Percentiles rank a stretch among this genome's conserved stretches.
phyloP scores from a whole-genome alignment of 2,797 vertebrate species.

The Denticeps clupeoides region DNA sequence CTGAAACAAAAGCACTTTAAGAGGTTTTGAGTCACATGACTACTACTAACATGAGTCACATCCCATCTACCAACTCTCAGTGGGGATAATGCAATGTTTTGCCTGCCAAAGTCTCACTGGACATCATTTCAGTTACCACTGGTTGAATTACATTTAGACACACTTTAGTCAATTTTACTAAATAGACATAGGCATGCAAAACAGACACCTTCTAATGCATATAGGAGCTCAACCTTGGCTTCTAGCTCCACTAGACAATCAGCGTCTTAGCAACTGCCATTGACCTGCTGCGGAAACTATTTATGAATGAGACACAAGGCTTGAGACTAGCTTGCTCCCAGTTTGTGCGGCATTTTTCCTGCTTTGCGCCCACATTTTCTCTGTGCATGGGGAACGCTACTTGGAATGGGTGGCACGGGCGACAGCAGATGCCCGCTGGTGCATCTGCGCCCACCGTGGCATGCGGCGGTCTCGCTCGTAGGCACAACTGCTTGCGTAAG shows the following conservation, averaged over 20 bases:
- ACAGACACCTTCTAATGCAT: slow-evolving; percentile 30
- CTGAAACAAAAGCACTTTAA: slow-evolving; percentile 11
- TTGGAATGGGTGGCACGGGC: slow-evolving; percentile 54
- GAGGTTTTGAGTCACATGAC: slow-evolving; percentile 13
- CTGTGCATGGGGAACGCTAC: slow-evolving; percentile 39
- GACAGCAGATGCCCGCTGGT: slow-evolving; percentile 44
- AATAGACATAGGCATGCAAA: slow-evolving; percentile 11
- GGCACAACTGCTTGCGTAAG: too few relatives aligned
- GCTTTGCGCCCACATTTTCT: slow-evolving; percentile 39
- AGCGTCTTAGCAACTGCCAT: slow-evolving; percentile 53
- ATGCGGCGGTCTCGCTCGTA: too few relatives aligned
- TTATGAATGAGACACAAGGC: slow-evolving; percentile 45
- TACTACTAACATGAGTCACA: slow-evolving; percentile 3
- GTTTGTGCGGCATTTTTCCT: slow-evolving; percentile 35
- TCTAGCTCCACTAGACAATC: slow-evolving; percentile 14
- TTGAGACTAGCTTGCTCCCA: slow-evolving; percentile 31
- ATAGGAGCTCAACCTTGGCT: slow-evolving; percentile 21
- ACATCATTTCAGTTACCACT: too few relatives aligned
- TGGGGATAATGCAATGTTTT: too few relatives aligned
- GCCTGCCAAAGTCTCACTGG: too few relatives aligned
- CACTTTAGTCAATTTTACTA: too few relatives aligned
- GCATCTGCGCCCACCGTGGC: background rate
- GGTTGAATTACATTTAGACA: too few relatives aligned
- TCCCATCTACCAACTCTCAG: background rate
- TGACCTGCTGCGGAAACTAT: slow-evolving; percentile 47